Evolutionary conservation across 2,113 vertebrate species (phyloP), one percentile per base, ranked within the genome.

Genomic region (Rousettus leschenaultii): DNA sequence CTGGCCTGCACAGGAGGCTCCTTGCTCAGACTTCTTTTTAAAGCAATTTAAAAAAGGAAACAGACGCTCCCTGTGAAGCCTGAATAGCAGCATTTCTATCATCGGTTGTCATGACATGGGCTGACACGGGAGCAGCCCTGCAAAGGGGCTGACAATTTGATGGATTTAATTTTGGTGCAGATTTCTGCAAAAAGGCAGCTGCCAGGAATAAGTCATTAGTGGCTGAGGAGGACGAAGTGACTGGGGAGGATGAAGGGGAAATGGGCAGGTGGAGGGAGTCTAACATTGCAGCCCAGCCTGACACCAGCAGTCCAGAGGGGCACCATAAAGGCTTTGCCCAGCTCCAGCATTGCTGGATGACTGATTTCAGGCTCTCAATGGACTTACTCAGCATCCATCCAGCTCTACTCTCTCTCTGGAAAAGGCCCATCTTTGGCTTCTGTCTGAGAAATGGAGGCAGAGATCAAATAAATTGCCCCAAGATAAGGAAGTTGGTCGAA

Each of bases 61-160:
- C 85, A 94, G 93, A 87, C 3, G 93, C 14, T 59, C 95, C 95
- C 85, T 80, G 40, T 96, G 97, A 98, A 98, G 97, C 96, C 98
- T 97, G 98, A 98, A 98, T 98, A 98, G 95, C 97, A 96, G 97
- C 97, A 77, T 98, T 98, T 98, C 98, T 98, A 94, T 99, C 98
- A 98, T 98, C 93, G 96, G 98, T 98, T 98, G 98, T 98, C 98
- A 98, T 98, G 98, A 98, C 98, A 98, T 92, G 96, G 98, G 98
- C 96, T 99, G 98, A 99, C 98, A 98, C 96, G 96, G 97, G 97
- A 98, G 97, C 98, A 98, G 97, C 91, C 97, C 94, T 86, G 96
- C 98, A 98, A 96, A 30, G 89, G 40, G 97, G 97, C 97, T 98
- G 98, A 98, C 98, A 98, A 97, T 97, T 98, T 98, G 98, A 98